Evolutionary conservation across 2,888 invertebrate species (phyloP).

Genomic region (Phania funesta): DNA sequence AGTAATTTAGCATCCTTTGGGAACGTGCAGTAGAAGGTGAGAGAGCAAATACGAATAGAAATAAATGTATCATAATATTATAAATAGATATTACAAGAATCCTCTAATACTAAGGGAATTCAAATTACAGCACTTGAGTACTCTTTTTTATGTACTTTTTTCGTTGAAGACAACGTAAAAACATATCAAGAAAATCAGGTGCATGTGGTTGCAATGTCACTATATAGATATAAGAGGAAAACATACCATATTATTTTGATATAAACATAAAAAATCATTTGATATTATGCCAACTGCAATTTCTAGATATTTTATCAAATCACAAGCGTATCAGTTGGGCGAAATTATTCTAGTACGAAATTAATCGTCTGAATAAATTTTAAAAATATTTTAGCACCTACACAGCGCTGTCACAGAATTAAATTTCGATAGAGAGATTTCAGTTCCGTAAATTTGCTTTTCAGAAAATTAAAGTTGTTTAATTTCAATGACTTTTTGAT

Average conservation of each 20-base stretch:
- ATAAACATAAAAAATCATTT: slow-evolving; percentile 55
- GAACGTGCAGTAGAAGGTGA: slow-evolving; percentile 26
- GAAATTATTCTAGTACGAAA: too few species aligned
- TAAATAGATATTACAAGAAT: slow-evolving; percentile 13
- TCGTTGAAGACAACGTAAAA: neutral
- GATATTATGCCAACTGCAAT: slow-evolving; percentile 54
- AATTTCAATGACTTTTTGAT: too few species aligned
- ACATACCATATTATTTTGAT: slow-evolving; percentile 19
- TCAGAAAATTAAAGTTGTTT: too few species aligned
- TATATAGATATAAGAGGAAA: slow-evolving; percentile 6
- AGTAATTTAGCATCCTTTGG: slow-evolving; percentile 72
- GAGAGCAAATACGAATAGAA: slow-evolving; percentile 8
- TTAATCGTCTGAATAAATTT: too few species aligned
- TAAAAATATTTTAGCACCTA: too few species aligned
- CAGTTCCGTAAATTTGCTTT: too few species aligned
- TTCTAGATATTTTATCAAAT: slow-evolving; percentile 22
- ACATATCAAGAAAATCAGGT: slow-evolving; percentile 25
- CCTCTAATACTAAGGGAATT: slow-evolving; percentile 50
- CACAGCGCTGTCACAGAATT: too few species aligned
- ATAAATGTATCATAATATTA: slow-evolving; percentile 47
- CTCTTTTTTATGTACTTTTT: neutral
- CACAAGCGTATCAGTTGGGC: slow-evolving; percentile 31
- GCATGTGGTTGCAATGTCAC: slow-evolving; percentile 4
- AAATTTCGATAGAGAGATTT: too few species aligned
- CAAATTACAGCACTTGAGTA: slow-evolving; percentile 38